Evolutionary conservation across 1,140 invertebrate species (phyloP), one percentile per base, ranked within the genome.

Genomic region (Geopemphigus sp.): DNA sequence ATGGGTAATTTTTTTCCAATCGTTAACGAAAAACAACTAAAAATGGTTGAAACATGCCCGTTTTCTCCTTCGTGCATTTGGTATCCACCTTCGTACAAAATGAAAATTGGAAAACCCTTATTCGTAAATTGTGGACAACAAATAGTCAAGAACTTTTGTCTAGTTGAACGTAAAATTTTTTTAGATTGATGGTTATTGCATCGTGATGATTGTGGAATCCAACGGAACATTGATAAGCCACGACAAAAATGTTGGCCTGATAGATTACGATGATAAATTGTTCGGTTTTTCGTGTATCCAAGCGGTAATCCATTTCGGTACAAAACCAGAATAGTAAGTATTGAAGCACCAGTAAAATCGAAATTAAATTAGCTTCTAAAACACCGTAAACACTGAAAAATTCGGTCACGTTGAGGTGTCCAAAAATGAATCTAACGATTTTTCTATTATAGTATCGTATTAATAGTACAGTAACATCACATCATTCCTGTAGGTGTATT

Each of bases 101-200:
- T 22, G 12, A 3, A 19, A 19, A 22, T 29, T n/a, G 11, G 15
- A 45, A 78, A 6, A 19, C 3, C 26, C 32, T 50, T 78, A 24
- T 78, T 61, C 50, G 74, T 78, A 78, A 50, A 14, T 26, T 5
- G n/a, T n/a, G n/a, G n/a, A n/a, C 26, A 14, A 8, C 32, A 3
- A 39, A 39, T 39, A 39, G 32, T 39, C 3, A 39, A 39, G 8
- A 39, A 39, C 1, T 57, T 5, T 57, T 10, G 12, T 26, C 54
- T 12, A 50, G 47, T 26, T 26, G 3, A 59, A 59, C 29, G 4
- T 32, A 5, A 12, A 59, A 50, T 59, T 12, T 61, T 32, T 26
- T 53, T 47, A 78, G 74, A 57, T 57, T 3, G 32, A 78, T 14
- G 74, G 74, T 29, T 78, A 78, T 59, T 78, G 74, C 26, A 39